Base-by-base conservation (phyloP, 2,797 vertebrate genomes). In the Trachops cirrhosus region DNA sequence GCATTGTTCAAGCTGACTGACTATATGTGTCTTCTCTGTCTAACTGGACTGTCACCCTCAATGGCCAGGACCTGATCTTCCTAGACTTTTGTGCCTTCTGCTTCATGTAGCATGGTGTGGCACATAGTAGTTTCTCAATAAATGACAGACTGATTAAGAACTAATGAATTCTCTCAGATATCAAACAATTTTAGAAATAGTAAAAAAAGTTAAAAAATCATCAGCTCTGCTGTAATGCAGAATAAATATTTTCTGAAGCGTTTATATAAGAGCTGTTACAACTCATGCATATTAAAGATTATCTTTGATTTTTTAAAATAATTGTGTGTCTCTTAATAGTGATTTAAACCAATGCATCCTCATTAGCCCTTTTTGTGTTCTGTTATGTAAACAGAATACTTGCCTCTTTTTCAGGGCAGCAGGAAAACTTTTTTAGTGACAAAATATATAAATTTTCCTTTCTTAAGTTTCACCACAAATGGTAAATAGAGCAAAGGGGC, bases 331-430 rank as follows among this genome's bases (percentile, higher is more conserved):
- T 82, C 96, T 95, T 74, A 94, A 93, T 93, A 95, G 92, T 92
- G 94, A 91, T 86, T 67, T 85, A 93, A 95, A 89, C 46, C 24
- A 21, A 1, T 11, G 12, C 73, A 91, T 85, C 59, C 68, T 97
- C 93, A 95, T 97, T 95, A 96, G 95, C 86, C 84, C 84, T 97
- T 95, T 97, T 94, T 96, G 96, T 97, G 75, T 95, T 96, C 67
- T 93, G 48, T 87, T 94, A 85, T 79, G 89, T 75, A 96, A 95
- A 97, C 62, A 93, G 78, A 96, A 89, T 62, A 34, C 50, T 86
- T 93, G 21, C 89, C 75, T 96, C 80, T 73, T 83, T 62, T 77
- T 68, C 52, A 39, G 88, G 83, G 79, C 93, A 96, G 77, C 62
- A 15, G 32, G 34, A 89, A 85, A 93, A 86, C 5, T 2, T 92